Evolutionary conservation across 2,113 vertebrate species (phyloP), one percentile per base, ranked within the genome.

Genomic region (Leiothrix lutea): DNA sequence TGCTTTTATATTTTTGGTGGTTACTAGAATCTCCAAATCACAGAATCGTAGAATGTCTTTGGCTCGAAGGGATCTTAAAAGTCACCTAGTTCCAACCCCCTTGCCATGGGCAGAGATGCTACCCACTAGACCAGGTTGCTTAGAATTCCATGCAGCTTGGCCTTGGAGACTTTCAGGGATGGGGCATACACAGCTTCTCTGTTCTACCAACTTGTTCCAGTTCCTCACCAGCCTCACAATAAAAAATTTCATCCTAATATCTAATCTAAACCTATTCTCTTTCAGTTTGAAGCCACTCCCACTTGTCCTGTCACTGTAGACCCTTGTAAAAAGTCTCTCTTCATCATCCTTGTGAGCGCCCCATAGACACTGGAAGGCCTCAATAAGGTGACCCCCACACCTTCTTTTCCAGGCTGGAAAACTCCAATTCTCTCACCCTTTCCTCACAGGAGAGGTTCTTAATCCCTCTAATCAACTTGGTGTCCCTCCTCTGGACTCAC

Each of bases 41-140:
- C 24, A 64, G 48, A 64, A 48, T 21, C 12, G 35, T 6, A 21
- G 44, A 42, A 60, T 53, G 7, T 44, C 16, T 35, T 81, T 82
- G 16, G 3, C 25, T 74, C 38, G 24, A 74, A 60, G 38, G 17
- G 19, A 35, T 17, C 3, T 12, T 67, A 67, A 53, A 60, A 2
- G 40, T 60, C 7, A 45, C 28, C 7, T 29, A 21, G 5, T 45
- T 73, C 18, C 22, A 50, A 3, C 1, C 5, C 1, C 12, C 12
- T 48, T 36, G 11, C 42, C 18, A 23, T 42, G 31, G 31, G 11
- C 35, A 72, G 44, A 50, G 12, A 36, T 16, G 36, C 4, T 25
- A 19, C 14, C 6, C 31, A 28, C 66, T 65, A 19, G 21, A 57
- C 19, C 35, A 65, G 9, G 9, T 11, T 64, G 21, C 42, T 57